Evolutionary conservation across 2,888 invertebrate species (phyloP), one percentile per base, ranked within the genome.

Genomic region (Imbricaverruca yamaguchii): DNA sequence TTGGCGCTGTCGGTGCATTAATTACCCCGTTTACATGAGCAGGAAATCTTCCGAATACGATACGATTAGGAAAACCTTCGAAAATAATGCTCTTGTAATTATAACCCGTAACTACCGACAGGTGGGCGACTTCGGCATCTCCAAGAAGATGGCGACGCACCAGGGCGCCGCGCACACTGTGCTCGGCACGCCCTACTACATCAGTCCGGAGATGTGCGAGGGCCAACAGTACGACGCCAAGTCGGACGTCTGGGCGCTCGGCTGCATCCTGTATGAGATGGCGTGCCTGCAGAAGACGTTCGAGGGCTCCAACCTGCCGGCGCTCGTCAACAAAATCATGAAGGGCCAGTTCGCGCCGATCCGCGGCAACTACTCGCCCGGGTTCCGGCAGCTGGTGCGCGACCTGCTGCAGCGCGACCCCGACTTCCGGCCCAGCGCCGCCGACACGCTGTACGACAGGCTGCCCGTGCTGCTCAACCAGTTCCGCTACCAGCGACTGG

Each of bases 121-220:
- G 87, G 90, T 92, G 65, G 93, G 93, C 0, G 93, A 93, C 86
- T 93, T 93, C 88, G 93, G 93, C 55, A 93, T 93, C 84, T 92
- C 92, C 1, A 93, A 93, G 87, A 90, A 92, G 85, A 89, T 93
- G 90, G 90, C 91, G 80, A 91, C 92, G 0, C 89, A 88, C 87
- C 88, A 86, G 82, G 90, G 90, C 57, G 91, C 90, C 84, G 92
- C 92, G 0, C 90, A 91, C 85, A 92, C 92, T 0, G 91, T 92
- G 21, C 88, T 92, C n/a, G 92, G 92, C 11, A 92, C 92, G 8
- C 92, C 92, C 0, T 92, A 92, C 85, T 92, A 92, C 86, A 91
- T 92, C 83, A 92, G 92, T 85, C 92, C 92, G n/a, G 92, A 92
- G 88, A 92, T 92, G 91, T 93, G 93, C 86, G 92, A 92, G 87